Conservation (phyloP, 1,140 invertebrate genomes). For the Drosophila ficusphila region DNA sequence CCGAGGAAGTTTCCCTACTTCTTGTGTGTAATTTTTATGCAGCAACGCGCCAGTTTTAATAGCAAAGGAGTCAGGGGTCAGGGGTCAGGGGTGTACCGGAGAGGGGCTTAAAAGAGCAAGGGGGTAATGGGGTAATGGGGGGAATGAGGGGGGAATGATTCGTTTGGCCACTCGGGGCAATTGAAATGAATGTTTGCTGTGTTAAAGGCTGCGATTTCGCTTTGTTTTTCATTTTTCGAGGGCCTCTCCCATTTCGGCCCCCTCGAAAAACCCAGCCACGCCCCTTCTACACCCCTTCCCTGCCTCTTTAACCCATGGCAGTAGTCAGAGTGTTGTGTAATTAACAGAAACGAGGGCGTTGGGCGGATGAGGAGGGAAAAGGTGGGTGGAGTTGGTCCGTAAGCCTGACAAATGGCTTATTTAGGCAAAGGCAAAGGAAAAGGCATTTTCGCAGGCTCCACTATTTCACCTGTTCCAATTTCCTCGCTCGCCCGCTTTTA, state of each 20-base stretch:
- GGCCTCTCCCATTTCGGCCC: neutral
- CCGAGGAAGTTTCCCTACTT: neutral
- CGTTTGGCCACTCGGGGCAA: slow-evolving; percentile 57
- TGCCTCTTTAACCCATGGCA: neutral
- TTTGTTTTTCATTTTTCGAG: slow-evolving; percentile 14
- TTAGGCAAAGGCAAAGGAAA: slow-evolving; percentile 40
- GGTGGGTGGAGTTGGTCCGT: slow-evolving; percentile 2
- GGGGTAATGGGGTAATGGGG: neutral
- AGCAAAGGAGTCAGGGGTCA: neutral
- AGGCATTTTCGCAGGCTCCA: slow-evolving; percentile 2
- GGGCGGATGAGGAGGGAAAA: neutral
- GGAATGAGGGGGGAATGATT: slow-evolving; percentile 1
- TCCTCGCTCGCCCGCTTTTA: neutral
- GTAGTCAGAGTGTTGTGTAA: slow-evolving; percentile 27
- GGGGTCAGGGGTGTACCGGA: neutral
- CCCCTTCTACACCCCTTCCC: neutral
- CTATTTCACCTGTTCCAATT: slow-evolving; percentile 31
- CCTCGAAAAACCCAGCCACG: neutral
- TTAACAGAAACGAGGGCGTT: slow-evolving; percentile 26
- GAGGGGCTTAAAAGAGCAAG: neutral
- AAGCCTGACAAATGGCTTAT: slow-evolving; percentile 77
- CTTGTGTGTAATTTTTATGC: slow-evolving; percentile 43
- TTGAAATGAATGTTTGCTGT: slow-evolving; percentile 78
- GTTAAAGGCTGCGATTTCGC: slow-evolving; percentile 70
- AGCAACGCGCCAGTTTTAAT: slow-evolving; percentile 47